Evolutionary conservation across 1,140 invertebrate species (phyloP).

Genomic region (Hyles euphorbiae): DNA sequence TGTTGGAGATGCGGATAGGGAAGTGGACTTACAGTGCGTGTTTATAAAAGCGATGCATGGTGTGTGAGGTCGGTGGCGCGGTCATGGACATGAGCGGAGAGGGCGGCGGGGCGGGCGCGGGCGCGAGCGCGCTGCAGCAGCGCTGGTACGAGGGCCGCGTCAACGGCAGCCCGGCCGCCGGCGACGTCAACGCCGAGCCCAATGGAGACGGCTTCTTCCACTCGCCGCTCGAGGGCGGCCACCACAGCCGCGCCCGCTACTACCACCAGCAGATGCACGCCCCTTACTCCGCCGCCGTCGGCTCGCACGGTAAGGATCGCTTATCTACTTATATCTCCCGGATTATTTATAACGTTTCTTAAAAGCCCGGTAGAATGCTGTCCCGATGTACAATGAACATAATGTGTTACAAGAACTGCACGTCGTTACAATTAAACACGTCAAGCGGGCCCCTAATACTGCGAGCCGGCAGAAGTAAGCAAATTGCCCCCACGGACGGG

Average conservation of each 20-base stretch:
- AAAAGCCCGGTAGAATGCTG: constrained; percentile 20
- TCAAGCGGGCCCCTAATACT: constrained; percentile 39
- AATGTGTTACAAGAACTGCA: constrained; percentile 27
- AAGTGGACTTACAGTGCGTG: constrained; percentile 63
- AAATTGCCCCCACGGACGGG: constrained; percentile 48
- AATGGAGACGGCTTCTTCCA: constrained; percentile 72
- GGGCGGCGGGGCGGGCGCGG: constrained; percentile 50
- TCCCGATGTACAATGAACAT: constrained; percentile 5
- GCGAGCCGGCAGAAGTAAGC: constrained; percentile 54
- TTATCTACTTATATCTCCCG: not conserved
- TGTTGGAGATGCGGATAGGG: constrained; percentile 51
- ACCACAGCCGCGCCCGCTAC: constrained; percentile 70
- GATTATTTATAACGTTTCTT: not conserved
- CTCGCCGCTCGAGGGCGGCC: constrained; percentile 70
- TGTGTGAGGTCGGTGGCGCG: constrained; percentile 62
- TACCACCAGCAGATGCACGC: constrained; percentile 75
- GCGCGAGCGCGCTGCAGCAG: constrained; percentile 60
- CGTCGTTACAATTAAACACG: constrained; percentile 48
- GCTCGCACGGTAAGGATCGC: constrained; percentile 64
- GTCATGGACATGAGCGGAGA: constrained; percentile 72
- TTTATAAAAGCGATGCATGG: constrained; percentile 69
- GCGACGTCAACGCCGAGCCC: constrained; percentile 52
- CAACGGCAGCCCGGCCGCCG: constrained; percentile 69
- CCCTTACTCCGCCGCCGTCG: constrained; percentile 69
- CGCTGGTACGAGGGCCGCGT: constrained; percentile 73